Evolutionary conservation across 2,888 invertebrate genomes (phyloP), one percentile per base, ranked within the genome.

Genomic region (Stenodema calcarata): DNA sequence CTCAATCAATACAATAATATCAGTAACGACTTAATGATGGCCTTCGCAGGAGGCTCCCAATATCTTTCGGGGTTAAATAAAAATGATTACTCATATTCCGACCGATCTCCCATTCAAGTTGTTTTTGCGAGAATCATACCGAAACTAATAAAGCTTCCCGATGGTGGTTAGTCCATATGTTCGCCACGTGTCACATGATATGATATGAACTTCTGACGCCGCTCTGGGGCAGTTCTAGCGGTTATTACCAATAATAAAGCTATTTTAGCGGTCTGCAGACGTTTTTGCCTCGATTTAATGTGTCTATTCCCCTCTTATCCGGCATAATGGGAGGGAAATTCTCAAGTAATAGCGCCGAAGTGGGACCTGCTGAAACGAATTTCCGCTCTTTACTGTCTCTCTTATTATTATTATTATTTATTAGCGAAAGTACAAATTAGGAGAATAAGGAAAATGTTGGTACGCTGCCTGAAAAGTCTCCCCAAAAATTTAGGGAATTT

Each of bases 1-100:
- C 82, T 82, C 82, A 82, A 82, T 82, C 82, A 82, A 69, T 82
- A 82, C 82, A 82, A 69, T 82, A 62, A 54, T 82, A 82, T 82
- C 69, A 69, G 82, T 82, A 82, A 82, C 82, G 82, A 82, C 42
- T 82, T 69, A 82, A 54, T 82, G 82, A 82, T 82, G 23, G 69
- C 42, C 28, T 23, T 16, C n/a, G 27, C 42, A 9, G 14, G 27
- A 78, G 28, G 47, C n/a, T 78, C 41, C 82, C 69, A 82, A 82
- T 82, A 82, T 69, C 62, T 62, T 78, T 23, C 14, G 82, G 42
- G 41, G 62, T 12, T 82, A 82, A 82, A 82, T 82, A 82, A 82
- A 82, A 82, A 82, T 82, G 69, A 82, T 69, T 35, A 35, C 35
- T 35, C n/a, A 35, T 82, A 62, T 27, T 35, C 62, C 62, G 18